These are phyloP conservation scores for Portunus trituberculatus DNA, from an alignment of 1,140 invertebrate genomes.

Conservation along the genomic window DNA sequence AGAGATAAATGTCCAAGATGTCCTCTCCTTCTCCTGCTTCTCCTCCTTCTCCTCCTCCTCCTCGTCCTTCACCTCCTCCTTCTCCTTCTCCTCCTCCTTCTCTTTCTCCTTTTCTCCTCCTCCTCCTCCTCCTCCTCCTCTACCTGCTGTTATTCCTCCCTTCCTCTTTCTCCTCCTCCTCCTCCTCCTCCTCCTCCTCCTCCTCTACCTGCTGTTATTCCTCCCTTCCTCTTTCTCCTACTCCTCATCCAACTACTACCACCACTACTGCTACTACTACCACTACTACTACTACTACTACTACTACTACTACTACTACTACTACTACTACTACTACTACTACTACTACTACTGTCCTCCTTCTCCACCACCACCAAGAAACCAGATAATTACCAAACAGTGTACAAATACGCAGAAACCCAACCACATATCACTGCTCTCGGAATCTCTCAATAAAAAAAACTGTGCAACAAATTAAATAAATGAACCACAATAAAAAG, in stretches of 20 bases:
- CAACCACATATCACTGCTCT: no score
- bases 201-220: background rate
- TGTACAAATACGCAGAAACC: no score
- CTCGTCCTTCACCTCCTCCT: no score
- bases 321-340: conserved; percentile 10
- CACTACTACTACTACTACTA: conserved; percentile 10
- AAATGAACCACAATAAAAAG: no score
- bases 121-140: background rate
- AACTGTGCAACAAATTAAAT: no score
- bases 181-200: background rate
- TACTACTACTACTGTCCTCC: background rate
- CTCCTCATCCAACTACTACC: background rate
- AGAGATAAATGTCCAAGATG: background rate
- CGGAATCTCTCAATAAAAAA: no score
- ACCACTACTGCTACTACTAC: conserved; percentile 8
- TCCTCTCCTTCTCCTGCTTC: background rate
- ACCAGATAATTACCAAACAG: no score
- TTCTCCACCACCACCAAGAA: no score
- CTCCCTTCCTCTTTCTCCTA: background rate
- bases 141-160: background rate
- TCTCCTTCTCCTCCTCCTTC: background rate
- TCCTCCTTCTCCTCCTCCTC: no score
- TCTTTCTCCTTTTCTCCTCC: background rate
- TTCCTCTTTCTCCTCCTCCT: background rate
- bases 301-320: conserved; percentile 22